Evolutionary conservation across 2,797 vertebrate genomes (phyloP).

Genomic region (Delichon dasypus): DNA sequence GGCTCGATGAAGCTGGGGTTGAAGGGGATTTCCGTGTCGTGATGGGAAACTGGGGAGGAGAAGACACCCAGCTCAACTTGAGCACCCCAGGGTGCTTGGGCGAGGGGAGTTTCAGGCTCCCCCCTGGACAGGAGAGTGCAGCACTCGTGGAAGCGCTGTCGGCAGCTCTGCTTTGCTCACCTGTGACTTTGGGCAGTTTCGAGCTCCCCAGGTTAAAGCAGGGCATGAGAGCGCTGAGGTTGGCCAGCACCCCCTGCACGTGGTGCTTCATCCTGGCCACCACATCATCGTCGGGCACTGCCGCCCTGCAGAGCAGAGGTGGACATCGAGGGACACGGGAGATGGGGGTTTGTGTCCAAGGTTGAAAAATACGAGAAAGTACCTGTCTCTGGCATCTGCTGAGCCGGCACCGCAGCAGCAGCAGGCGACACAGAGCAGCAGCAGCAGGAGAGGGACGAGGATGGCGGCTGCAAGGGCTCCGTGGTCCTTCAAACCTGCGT

Average conservation of each 20-base stretch:
- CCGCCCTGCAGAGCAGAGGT: slow-evolving; percentile 59
- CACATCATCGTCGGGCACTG: slow-evolving; percentile 70
- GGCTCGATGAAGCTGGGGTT: slow-evolving; percentile 98
- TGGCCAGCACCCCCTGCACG: slow-evolving; percentile 85
- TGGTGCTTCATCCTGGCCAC: slow-evolving; percentile 89
- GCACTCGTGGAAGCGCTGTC: neutral
- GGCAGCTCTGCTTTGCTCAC: slow-evolving; percentile 64
- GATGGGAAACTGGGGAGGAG: slow-evolving; percentile 86
- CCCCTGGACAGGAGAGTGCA: neutral
- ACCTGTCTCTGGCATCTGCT: slow-evolving; percentile 85
- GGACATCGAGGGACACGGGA: fast-evolving
- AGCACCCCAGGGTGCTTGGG: fast-evolving
- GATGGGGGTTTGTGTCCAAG: fast-evolving
- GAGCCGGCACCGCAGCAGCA: slow-evolving; percentile 82
- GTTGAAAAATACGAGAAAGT: neutral
- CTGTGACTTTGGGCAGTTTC: slow-evolving; percentile 92
- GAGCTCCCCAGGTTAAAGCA: slow-evolving; percentile 85
- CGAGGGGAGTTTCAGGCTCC: neutral
- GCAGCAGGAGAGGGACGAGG: slow-evolving; percentile 83
- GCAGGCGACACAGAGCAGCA: slow-evolving; percentile 81
- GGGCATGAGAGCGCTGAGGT: slow-evolving; percentile 82
- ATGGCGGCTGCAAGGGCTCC: slow-evolving; percentile 78
- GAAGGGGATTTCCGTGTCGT: slow-evolving; percentile 91
- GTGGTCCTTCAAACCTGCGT: slow-evolving; percentile 61
- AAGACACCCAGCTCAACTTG: neutral